A percentile compares a stretch with the other conserved stretches of the same genome.
Evolutionary conservation across 2,888 invertebrate species (phyloP).

Genomic region (Mantis religiosa): DNA sequence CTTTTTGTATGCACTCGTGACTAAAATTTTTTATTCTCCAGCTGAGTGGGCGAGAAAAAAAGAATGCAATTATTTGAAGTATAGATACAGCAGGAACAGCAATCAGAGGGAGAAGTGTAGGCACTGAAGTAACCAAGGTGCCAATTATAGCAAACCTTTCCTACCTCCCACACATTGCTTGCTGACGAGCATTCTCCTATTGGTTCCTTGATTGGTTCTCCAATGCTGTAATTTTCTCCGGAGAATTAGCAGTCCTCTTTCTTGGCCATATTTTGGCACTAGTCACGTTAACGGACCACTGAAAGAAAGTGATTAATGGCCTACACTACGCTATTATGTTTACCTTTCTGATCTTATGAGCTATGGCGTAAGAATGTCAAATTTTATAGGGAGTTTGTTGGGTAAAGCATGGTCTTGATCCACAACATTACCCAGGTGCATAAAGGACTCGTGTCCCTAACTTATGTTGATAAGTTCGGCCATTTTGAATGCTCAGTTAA

Average conservation of each 20-base stretch:
- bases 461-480: too few species aligned
- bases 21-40: neutral
- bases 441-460: too few species aligned
- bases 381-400: too few species aligned
- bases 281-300: neutral
- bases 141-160: neutral
- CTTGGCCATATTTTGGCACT: neutral
- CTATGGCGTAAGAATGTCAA: too few species aligned
- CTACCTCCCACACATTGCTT: neutral
- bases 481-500: too few species aligned
- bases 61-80: neutral
- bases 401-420: too few species aligned
- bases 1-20: too few species aligned
- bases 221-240: neutral
- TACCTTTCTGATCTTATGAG: neutral
- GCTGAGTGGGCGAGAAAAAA: neutral
- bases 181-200: neutral
- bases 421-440: too few species aligned
- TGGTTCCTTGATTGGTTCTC: neutral
- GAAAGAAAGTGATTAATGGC: neutral
- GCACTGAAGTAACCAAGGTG: neutral
- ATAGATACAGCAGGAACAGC: neutral
- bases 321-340: neutral
- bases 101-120: neutral
- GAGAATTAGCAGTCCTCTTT: neutral